A percentile compares a stretch with the other conserved stretches of the same genome.
These are phyloP conservation scores for Bombyx huttoni DNA, from an alignment of 2,888 invertebrate species.

Conservation along the genomic window DNA sequence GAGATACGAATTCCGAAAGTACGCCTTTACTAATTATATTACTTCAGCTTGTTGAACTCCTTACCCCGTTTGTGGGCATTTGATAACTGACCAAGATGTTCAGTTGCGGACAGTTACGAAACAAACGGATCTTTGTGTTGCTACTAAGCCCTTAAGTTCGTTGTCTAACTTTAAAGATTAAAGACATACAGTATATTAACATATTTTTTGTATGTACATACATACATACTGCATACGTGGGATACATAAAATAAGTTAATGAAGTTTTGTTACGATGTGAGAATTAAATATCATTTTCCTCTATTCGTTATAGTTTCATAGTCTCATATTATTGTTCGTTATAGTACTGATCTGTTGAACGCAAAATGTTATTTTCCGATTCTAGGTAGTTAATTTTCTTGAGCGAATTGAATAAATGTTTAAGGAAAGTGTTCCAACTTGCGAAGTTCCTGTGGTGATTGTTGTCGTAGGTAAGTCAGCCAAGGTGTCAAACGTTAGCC, in stretches of 20 bases:
- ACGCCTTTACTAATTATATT: constrained; percentile 44
- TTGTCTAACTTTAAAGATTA: constrained; percentile 7
- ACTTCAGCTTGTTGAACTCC: constrained; percentile 34
- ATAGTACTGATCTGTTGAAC: no score
- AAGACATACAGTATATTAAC: no score
- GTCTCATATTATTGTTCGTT: no score
- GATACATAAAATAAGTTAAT: no score
- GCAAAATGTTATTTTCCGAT: no score
- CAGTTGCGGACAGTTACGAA: constrained; percentile 22
- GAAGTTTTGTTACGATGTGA: no score
- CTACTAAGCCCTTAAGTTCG: constrained; percentile 6
- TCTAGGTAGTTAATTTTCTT: no score
- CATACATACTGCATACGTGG: no score
- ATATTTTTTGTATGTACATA: no score
- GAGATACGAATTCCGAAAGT: constrained; percentile 19
- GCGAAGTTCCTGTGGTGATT: constrained; percentile 32
- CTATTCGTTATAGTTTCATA: no score
- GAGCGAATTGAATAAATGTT: neutral
- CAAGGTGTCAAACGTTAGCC: constrained; percentile 38
- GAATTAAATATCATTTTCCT: no score
- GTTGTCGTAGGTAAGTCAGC: constrained; percentile 26
- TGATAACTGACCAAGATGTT: constrained; percentile 32
- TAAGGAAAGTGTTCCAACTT: constrained; percentile 24
- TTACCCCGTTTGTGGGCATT: constrained; percentile 12
- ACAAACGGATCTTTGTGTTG: constrained; percentile 21